These are phyloP conservation scores for Drosophila prosaltans DNA, from an alignment of 1,140 invertebrate genomes.

Conservation along the genomic window DNA sequence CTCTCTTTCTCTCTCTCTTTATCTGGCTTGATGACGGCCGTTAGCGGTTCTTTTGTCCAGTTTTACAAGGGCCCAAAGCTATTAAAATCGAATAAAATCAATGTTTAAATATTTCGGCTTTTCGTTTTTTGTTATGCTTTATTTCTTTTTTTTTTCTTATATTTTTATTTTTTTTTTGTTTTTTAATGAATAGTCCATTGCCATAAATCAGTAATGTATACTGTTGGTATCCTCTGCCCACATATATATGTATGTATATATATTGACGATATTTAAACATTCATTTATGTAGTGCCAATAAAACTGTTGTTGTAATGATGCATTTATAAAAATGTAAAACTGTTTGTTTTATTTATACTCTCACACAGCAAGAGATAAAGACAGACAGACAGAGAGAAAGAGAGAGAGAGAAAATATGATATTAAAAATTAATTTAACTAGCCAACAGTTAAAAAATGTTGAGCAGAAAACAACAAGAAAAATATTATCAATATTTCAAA, in stretches of 20 bases:
- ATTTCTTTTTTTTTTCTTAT: not conserved
- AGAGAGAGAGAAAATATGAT: constrained; percentile 17
- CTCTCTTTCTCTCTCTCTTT: not conserved
- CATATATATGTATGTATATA: constrained; percentile 4
- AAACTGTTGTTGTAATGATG: constrained; percentile 68
- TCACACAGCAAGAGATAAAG: not conserved
- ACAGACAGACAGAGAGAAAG: not conserved
- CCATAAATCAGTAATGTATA: constrained; percentile 78
- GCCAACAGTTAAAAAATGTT: too few species aligned
- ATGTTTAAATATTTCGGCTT: constrained; percentile 55
- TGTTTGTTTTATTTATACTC: constrained; percentile 33
- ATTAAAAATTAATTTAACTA: constrained; percentile 57
- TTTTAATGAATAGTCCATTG: constrained; percentile 69
- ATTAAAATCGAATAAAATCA: constrained; percentile 80
- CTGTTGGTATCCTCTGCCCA: constrained; percentile 44
- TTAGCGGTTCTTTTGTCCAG: constrained; percentile 75
- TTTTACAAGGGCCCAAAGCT: constrained; percentile 28
- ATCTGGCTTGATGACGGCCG: constrained; percentile 58
- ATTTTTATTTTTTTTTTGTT: constrained; percentile 21
- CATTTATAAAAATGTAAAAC: constrained; percentile 71
- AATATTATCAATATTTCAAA: too few species aligned
- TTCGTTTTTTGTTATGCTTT: constrained; percentile 9
- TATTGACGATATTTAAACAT: constrained; percentile 23
- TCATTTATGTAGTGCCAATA: constrained; percentile 50
- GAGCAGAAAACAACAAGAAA: too few species aligned